A percentile compares a stretch with the other conserved stretches of the same genome.
phyloP scores from a whole-genome alignment of 2,888 invertebrate species.

The Agriotes lineatus region DNA sequence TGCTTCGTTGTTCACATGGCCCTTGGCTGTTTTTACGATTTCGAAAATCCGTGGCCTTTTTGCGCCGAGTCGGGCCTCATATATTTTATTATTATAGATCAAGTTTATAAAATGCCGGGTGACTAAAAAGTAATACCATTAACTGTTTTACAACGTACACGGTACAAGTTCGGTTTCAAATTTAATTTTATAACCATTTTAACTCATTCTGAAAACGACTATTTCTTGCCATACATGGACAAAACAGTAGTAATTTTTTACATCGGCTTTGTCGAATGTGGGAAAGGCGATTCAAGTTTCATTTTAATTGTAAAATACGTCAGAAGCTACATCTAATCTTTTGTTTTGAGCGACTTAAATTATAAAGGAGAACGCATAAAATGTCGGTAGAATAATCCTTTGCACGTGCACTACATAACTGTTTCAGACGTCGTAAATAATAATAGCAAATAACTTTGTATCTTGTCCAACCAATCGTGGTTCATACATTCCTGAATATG shows the following conservation, averaged over 20 bases:
- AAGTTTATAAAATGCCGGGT: constrained; percentile 51
- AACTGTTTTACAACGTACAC: constrained; percentile 60
- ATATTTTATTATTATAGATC: constrained; percentile 36
- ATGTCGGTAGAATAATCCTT: constrained; percentile 14
- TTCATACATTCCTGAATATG: too few relatives aligned
- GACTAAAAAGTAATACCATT: constrained; percentile 61
- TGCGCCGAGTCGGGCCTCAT: background rate
- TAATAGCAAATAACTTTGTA: too few relatives aligned
- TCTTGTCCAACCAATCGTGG: too few relatives aligned
- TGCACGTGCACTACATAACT: constrained; percentile 25
- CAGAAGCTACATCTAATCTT: constrained; percentile 23
- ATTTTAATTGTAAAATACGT: constrained; percentile 41
- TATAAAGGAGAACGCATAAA: constrained; percentile 17
- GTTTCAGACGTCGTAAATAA: too few relatives aligned
- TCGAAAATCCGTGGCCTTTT: background rate
- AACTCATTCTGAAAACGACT: constrained; percentile 53
- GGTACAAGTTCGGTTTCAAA: constrained; percentile 52
- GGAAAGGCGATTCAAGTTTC: constrained; percentile 47
- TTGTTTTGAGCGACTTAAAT: constrained; percentile 21
- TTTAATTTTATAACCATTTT: constrained; percentile 59
- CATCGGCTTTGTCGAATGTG: constrained; percentile 48
- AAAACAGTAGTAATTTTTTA: constrained; percentile 51
- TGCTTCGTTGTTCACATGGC: background rate
- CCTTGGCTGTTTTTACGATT: background rate
- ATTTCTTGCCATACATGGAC: constrained; percentile 51